Percentiles rank a stretch among this genome's conserved stretches.
These are phyloP conservation scores for Agapetus fuscipes DNA, from an alignment of 2,888 invertebrate species.

Conservation along the genomic window DNA sequence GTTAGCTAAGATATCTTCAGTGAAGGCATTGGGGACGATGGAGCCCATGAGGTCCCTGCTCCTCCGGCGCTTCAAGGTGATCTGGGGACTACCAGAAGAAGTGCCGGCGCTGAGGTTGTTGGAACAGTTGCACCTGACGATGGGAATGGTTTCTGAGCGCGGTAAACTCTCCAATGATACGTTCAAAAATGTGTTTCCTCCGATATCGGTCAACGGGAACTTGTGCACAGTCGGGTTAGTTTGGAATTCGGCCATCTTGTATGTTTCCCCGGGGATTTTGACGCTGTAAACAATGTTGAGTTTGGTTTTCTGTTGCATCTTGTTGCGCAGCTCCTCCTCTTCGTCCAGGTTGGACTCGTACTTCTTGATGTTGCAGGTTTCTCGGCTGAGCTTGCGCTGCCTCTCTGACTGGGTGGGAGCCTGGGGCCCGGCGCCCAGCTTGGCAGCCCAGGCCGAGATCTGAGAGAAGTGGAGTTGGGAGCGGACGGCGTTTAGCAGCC, in stretches of 20 bases:
- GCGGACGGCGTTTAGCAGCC: conserved; percentile 84
- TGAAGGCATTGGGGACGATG: neutral
- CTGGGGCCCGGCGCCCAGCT: conserved; percentile 22
- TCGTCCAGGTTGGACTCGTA: conserved; percentile 39
- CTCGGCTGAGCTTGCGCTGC: conserved; percentile 40
- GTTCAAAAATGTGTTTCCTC: conserved; percentile 51
- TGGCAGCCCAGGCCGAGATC: conserved; percentile 83
- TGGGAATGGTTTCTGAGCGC: conserved; percentile 62
- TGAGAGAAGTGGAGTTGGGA: conserved; percentile 96
- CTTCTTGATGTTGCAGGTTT: conserved; percentile 42
- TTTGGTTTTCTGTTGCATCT: conserved; percentile 22
- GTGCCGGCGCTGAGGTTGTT: too few species aligned
- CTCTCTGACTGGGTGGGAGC: conserved; percentile 24
- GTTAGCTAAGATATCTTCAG: conserved; percentile 13
- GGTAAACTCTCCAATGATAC: conserved; percentile 62
- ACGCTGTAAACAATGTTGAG: conserved; percentile 58
- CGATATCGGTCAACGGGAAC: conserved; percentile 62
- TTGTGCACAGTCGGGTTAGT: conserved; percentile 55
- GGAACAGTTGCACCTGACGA: conserved; percentile 37
- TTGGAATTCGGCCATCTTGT: conserved; percentile 42
- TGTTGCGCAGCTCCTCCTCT: conserved; percentile 30
- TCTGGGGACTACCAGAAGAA: conserved; percentile 22
- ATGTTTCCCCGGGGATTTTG: conserved; percentile 56
- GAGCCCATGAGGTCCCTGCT: conserved; percentile 31
- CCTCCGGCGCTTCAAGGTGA: conserved; percentile 30